Conservation (phyloP, 1,140 invertebrate species). For the Amyelois transitella region DNA sequence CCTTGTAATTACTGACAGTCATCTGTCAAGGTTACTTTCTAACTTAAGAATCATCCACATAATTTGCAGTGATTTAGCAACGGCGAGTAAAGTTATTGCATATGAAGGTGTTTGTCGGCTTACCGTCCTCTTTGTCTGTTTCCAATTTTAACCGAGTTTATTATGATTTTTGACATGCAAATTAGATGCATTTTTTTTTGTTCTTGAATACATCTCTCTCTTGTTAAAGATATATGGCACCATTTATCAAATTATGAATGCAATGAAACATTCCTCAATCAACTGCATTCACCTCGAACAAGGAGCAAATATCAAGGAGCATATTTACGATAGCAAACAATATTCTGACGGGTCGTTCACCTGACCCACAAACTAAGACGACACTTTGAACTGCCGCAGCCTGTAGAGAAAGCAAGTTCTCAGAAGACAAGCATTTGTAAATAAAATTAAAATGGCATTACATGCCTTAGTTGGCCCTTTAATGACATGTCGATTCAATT, state of each 20-base stretch:
- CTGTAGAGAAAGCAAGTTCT: constrained; percentile 30
- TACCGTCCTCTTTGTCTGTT: no score
- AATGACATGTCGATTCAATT: not conserved
- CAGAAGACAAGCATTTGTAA: constrained; percentile 13
- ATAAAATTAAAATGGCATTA: not conserved
- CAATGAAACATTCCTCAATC: not conserved
- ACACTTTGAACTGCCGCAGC: constrained; percentile 21
- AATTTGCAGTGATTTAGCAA: no score
- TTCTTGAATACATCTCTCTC: no score
- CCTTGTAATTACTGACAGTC: not conserved
- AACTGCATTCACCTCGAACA: not conserved
- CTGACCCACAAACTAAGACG: constrained; percentile 3
- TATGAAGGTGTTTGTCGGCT: no score
- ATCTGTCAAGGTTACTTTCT: not conserved
- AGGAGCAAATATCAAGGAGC: not conserved
- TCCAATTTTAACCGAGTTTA: no score
- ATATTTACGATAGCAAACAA: constrained; percentile 1
- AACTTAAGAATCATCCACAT: not conserved
- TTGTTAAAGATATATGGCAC: not conserved
- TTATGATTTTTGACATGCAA: no score
- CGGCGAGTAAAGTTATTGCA: no score
- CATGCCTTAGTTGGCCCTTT: not conserved
- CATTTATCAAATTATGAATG: not conserved
- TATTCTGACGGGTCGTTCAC: constrained; percentile 8
- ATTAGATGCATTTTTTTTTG: no score